phyloP scores from a whole-genome alignment of 2,888 invertebrate species.

The Elegia similella region DNA sequence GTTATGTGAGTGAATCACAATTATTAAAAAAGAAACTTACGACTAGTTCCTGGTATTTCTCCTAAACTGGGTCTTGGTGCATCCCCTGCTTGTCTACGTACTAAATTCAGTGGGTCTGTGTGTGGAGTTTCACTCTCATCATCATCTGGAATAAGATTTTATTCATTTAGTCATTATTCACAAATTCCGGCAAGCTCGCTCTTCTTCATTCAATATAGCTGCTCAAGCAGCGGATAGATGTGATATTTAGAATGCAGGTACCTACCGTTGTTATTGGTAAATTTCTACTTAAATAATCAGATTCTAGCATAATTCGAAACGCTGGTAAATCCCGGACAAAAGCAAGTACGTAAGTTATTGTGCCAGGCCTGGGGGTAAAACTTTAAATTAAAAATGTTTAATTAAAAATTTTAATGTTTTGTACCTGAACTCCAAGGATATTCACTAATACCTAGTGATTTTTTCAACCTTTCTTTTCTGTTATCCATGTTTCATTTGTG shows the following conservation, averaged over 20 bases:
- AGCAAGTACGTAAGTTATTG: background rate
- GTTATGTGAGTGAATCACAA: no score
- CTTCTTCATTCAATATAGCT: no score
- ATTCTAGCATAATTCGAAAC: no score
- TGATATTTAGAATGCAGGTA: no score
- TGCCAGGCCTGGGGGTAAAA: no score
- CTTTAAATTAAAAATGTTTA: no score
- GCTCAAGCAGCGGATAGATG: no score
- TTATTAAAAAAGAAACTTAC: slow-evolving; percentile 26
- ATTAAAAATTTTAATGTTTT: slow-evolving; percentile 4
- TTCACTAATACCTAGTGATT: slow-evolving; percentile 52
- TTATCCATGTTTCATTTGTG: slow-evolving; percentile 39
- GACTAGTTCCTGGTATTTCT: slow-evolving; percentile 41
- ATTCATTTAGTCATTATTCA: slow-evolving; percentile 2
- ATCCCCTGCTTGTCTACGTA: slow-evolving; percentile 30
- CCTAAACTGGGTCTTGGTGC: slow-evolving; percentile 30
- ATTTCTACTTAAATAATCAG: no score
- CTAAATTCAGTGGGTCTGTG: slow-evolving; percentile 22
- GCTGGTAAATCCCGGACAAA: no score
- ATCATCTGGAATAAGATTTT: slow-evolving; percentile 31
- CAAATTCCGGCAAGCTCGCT: no score
- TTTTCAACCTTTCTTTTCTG: slow-evolving; percentile 53
- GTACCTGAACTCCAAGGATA: slow-evolving; percentile 70
- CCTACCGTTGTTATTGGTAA: no score
- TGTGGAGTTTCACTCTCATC: slow-evolving; percentile 35